Evolutionary conservation across 2,797 vertebrate species (phyloP), one percentile per base, ranked within the genome.

Genomic region (Diceros bicornis): DNA sequence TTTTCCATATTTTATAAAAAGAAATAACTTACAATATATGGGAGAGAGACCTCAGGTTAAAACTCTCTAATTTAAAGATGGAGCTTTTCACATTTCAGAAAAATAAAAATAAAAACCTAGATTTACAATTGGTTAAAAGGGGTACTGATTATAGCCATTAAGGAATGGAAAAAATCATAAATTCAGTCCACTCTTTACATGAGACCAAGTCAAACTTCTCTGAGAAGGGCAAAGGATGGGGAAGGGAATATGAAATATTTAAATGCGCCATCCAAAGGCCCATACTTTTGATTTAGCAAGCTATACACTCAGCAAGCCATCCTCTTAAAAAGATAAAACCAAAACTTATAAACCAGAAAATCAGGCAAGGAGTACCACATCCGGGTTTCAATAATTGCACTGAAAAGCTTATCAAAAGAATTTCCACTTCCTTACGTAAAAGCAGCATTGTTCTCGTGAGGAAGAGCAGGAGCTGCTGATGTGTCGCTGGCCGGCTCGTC

Each of bases 1-100:
- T 75, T 89, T 92, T 59, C 50, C 21, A 59, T 82, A 78, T 64
- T 61, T 92, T 61, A 82, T 93, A 55, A 95, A 91, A 91, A 71
- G 7, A 62, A 86, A 87, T 47, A 21, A 47, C 68, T 86, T 84
- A 81, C 9, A 92, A 61, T 34, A 20, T 2, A 47, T 21, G 9
- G 2, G 20, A 52, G 21, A 37, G 12, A 41, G 59, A 83, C 4
- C 37, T 74, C 11, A 55, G 32, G 64, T 82, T 75, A 84, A 90
- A 79, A 72, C 64, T 83, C 37, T 92, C 20, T 52, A 64, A 74
- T 41, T 50, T 50, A 71, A 91, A 74, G 21, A 59, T 13, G 18
- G 25, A 77, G 9, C 6, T 94, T 92, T 83, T 88, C 27, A 55
- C 10, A 52, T 52, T 96, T 95, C 57, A 88, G 50, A 25, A 66